Base-by-base conservation (phyloP, 2,113 vertebrate species). In the Oryzias celebensis region DNA sequence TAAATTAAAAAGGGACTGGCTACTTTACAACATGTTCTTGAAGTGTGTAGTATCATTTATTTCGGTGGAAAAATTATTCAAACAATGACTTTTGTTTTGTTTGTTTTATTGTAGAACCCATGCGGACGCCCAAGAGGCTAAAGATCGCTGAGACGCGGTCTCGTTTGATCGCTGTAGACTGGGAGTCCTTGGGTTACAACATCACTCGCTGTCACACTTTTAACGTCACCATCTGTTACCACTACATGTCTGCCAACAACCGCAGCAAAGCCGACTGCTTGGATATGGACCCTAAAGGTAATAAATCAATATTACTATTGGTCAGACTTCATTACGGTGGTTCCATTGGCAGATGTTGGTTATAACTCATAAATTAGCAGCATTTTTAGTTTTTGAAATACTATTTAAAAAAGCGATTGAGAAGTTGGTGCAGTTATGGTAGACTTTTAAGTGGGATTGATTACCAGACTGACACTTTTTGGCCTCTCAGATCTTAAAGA, bases 181-280 rank as follows among this genome's bases (percentile, higher is more conserved):
- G 97, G 97, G 97, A 99, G 71, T 98, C 97, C 4, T 67, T 99
- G 82, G 97, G 97, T 48, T 99, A 99, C 91, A 99, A 99, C 86
- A 97, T 99, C 72, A 99, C 97, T 17, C 96, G 97, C 26, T 99
- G 97, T 85, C 97, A 99, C 80, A 98, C 97, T 46, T 99, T 98
- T 74, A 99, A 99, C 59, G 96, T 99, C 74, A 99, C 97, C 28
- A 98, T 99, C 78, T 99, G 97, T 85, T 99, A 96, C 90, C 96
- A 98, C 80, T 98, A 98, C 62, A 94, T 93, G 83, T 93, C 85
- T 0, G 92, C 94, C 14, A 93, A 90, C 85, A 97, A 98, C 0
- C 92, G 91, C 77, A 98, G 92, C 91, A 96, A 95, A 72, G 94
- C 94, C 0, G 96, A 95, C 85, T 99, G 97, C 76, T 88, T 98